Percentiles rank a stretch among this genome's conserved stretches.
Evolutionary conservation across 2,888 invertebrate genomes (phyloP).

Genomic region (Apotomis turbidana): DNA sequence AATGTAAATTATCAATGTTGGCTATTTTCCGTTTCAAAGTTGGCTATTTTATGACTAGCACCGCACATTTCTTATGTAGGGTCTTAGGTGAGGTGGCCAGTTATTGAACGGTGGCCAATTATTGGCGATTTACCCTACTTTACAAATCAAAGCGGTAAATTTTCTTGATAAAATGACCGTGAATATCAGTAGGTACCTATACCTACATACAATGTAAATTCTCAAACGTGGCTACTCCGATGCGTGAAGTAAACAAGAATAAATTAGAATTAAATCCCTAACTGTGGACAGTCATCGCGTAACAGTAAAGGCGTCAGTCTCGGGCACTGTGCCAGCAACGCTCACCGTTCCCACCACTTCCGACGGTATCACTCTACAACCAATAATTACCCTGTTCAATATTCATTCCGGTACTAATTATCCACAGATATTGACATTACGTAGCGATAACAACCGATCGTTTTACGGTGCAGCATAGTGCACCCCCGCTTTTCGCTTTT

Average conservation of each 20-base stretch:
- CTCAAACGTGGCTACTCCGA: not conserved
- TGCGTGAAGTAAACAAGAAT: constrained; percentile 29
- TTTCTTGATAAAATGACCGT: not conserved
- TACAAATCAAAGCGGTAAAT: not conserved
- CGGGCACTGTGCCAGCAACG: constrained; percentile 76
- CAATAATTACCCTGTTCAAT: constrained; percentile 29
- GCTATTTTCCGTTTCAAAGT: too few relatives aligned
- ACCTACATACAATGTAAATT: not conserved
- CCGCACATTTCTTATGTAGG: too few relatives aligned
- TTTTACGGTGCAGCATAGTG: too few relatives aligned
- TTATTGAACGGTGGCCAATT: too few relatives aligned
- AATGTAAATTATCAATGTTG: too few relatives aligned
- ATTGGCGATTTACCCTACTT: too few relatives aligned
- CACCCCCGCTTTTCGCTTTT: too few relatives aligned
- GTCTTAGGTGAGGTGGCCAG: too few relatives aligned
- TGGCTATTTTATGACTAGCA: too few relatives aligned
- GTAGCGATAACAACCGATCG: too few relatives aligned
- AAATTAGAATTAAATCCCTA: constrained; percentile 27
- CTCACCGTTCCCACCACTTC: constrained; percentile 58
- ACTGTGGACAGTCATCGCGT: constrained; percentile 47
- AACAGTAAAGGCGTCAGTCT: constrained; percentile 56
- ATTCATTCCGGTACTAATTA: constrained; percentile 14
- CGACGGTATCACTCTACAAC: constrained; percentile 48
- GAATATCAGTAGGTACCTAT: not conserved
- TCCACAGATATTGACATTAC: too few relatives aligned